A percentile compares a stretch with the other conserved stretches of the same genome.
Evolutionary conservation across 2,888 invertebrate species (phyloP).

Genomic region (Unio pictorum): DNA sequence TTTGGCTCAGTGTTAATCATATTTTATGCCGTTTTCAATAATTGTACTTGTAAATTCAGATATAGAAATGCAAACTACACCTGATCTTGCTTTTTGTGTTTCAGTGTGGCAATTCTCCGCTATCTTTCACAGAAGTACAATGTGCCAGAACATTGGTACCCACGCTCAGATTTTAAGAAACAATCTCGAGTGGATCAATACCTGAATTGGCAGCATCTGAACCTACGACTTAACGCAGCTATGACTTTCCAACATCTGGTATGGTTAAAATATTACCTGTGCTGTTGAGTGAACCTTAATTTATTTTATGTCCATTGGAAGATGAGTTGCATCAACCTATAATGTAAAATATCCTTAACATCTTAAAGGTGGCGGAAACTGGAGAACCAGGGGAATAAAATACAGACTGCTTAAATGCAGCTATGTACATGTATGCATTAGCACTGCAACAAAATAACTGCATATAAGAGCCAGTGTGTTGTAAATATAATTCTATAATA

Average conservation of each 20-base stretch:
- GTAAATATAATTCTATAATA: too few species aligned
- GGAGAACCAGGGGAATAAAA: not conserved
- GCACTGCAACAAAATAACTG: too few species aligned
- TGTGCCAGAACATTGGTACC: conserved; percentile 78
- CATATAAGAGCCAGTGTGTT: too few species aligned
- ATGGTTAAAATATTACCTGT: not conserved
- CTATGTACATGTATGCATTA: not conserved
- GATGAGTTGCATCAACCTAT: too few species aligned
- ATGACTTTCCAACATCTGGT: conserved; percentile 78
- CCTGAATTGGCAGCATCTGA: conserved; percentile 84
- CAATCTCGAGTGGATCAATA: conserved; percentile 80
- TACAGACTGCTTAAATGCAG: not conserved
- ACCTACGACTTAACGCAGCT: conserved; percentile 77
- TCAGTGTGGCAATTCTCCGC: conserved; percentile 82
- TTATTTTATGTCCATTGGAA: too few species aligned
- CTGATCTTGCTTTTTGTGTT: conserved; percentile 9
- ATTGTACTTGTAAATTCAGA: too few species aligned
- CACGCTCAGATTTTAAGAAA: conserved; percentile 75
- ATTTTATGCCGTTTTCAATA: too few species aligned
- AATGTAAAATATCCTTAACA: too few species aligned
- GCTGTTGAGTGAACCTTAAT: not conserved
- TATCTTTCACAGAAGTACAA: conserved; percentile 77
- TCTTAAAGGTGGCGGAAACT: too few species aligned
- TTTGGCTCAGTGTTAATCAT: too few species aligned
- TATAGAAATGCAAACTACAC: not conserved